Evolutionary conservation across 2,888 invertebrate genomes (phyloP).

Genomic region (Hylaea fasciaria): DNA sequence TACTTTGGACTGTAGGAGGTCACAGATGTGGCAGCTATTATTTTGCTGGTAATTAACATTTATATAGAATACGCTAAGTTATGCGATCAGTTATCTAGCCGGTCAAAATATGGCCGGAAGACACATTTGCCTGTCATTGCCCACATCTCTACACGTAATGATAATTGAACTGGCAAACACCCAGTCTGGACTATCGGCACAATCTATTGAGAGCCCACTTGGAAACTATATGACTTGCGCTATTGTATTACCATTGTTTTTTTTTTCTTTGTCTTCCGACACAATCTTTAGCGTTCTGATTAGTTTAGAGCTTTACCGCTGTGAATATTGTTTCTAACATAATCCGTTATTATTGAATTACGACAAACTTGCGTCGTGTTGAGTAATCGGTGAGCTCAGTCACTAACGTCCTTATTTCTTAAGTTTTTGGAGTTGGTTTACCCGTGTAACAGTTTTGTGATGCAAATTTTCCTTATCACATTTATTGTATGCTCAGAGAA

Average conservation of each 20-base stretch:
- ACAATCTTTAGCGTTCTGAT: slow-evolving; percentile 84
- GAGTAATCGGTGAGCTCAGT: slow-evolving; percentile 8
- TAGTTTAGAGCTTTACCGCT: slow-evolving; percentile 80
- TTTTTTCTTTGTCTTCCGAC: slow-evolving; percentile 81
- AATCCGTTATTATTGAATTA: slow-evolving; percentile 69
- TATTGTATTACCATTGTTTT: slow-evolving; percentile 80
- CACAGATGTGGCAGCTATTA: no score
- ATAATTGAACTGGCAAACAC: slow-evolving; percentile 86
- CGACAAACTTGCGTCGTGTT: slow-evolving; percentile 35
- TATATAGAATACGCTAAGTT: no score
- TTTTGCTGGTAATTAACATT: no score
- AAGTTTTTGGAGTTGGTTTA: slow-evolving; percentile 22
- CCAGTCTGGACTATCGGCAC: slow-evolving; percentile 77
- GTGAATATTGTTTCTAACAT: slow-evolving; percentile 77
- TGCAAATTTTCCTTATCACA: slow-evolving; percentile 12
- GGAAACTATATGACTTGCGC: slow-evolving; percentile 82
- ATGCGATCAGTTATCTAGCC: no score
- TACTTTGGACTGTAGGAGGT: no score
- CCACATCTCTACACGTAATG: slow-evolving; percentile 73
- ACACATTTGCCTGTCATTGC: neutral
- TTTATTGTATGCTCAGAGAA: neutral
- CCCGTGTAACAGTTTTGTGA: neutral
- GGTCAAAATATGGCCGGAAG: slow-evolving; percentile 24
- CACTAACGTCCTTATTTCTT: slow-evolving; percentile 1
- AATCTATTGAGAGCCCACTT: slow-evolving; percentile 75